Evolutionary conservation across 2,113 vertebrate genomes (phyloP), one percentile per base, ranked within the genome.

Genomic region (Lophochroa leadbeateri): DNA sequence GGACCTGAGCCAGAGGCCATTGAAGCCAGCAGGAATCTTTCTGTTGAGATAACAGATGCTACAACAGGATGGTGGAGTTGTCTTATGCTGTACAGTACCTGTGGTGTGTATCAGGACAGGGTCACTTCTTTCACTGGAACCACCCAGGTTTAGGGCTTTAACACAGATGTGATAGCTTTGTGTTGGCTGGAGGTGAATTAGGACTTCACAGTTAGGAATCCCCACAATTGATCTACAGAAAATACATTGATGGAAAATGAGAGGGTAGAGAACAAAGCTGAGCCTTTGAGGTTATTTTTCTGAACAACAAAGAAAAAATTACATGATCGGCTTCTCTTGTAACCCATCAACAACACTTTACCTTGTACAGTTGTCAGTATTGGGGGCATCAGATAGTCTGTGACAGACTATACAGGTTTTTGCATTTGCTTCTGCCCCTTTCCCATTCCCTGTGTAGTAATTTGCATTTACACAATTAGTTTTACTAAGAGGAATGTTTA

Each of bases 131-230:
- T 98, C 98, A 29, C 99, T 99, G 82, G 98, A 97, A 8, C 99
- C 99, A 2, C 99, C 99, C n/a, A 98, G 94, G 86, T 99, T 99
- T 63, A 99, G 97, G 10, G 99, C 99, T 88, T 98, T 98, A 86
- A 99, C 98, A 37, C 94, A 98, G 92, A 99, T 63, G 1, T 24
- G 71, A 96, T 99, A 99, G 65, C 69, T 93, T 47, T 97, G 98
- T 67, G 84, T 71, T 16, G 98, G 96, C 97, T 99, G 98, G 95
- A 99, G 98, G 94, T 99, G 98, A 93, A 99, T 98, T 82, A 99
- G 90, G 94, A 98, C 97, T 98, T 99, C 98, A 9, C 99, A 99
- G 92, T 98, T 98, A 35, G 99, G 99, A 84, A 99, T 98, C 11
- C 99, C 99, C 44, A 99, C 98, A 8, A 99, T 96, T 9, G 98